These are phyloP conservation scores for Ochropleura leucogaster DNA, from an alignment of 2,888 invertebrate species.

Conservation along the genomic window DNA sequence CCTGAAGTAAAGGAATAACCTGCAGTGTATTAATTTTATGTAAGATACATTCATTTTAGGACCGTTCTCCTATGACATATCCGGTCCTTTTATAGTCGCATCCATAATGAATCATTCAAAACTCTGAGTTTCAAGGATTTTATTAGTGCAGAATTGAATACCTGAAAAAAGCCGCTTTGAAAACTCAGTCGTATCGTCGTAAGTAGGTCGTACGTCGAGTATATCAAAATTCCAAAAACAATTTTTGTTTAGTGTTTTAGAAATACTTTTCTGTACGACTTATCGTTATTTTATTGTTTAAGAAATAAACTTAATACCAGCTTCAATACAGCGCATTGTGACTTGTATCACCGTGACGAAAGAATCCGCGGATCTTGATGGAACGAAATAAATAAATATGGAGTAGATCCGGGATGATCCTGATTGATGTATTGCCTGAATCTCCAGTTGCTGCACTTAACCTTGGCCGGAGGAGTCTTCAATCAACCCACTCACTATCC, in stretches of 20 bases:
- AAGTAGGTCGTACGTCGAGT: no score
- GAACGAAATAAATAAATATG: constrained; percentile 75
- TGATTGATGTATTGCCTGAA: constrained; percentile 76
- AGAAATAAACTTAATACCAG: constrained; percentile 7
- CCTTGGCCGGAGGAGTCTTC: constrained; percentile 44
- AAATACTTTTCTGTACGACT: background rate
- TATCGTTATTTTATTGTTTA: background rate
- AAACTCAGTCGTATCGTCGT: background rate
- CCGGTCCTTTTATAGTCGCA: constrained; percentile 26
- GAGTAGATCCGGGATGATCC: constrained; percentile 73
- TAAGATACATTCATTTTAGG: constrained; percentile 31
- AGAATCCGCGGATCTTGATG: constrained; percentile 42
- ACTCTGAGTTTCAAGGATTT: constrained; percentile 34
- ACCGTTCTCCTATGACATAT: constrained; percentile 29
- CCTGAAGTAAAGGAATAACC: no score
- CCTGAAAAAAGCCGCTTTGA: constrained; percentile 16
- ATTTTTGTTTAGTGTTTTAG: background rate
- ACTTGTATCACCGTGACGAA: constrained; percentile 26
- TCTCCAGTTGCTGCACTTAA: constrained; percentile 58
- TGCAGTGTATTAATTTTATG: constrained; percentile 26
- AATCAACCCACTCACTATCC: constrained; percentile 43
- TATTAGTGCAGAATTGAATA: constrained; percentile 32
- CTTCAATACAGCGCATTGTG: constrained; percentile 34
- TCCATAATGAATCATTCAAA: constrained; percentile 37
- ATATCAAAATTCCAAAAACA: background rate